A percentile compares a stretch with the other conserved stretches of the same genome.
phyloP scores from a whole-genome alignment of 2,888 invertebrate species.

The Patella pellucida region DNA sequence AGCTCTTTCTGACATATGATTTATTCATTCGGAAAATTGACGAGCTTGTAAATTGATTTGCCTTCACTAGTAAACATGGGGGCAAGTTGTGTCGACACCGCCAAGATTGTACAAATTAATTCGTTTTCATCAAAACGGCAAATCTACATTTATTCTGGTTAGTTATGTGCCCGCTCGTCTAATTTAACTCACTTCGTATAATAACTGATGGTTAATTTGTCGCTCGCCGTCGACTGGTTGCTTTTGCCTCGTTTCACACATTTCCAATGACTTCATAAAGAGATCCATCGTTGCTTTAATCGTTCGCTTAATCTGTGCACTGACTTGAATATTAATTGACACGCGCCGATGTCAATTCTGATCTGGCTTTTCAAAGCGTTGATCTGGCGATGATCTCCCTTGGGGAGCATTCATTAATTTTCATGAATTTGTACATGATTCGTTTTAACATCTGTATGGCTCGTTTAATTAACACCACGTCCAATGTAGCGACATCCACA shows the following conservation, averaged over 20 bases:
- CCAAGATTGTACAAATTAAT: constrained; percentile 11
- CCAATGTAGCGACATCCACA: constrained; percentile 20
- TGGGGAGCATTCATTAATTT: constrained; percentile 36
- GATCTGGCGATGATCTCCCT: constrained; percentile 28
- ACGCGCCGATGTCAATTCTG: constrained; percentile 30
- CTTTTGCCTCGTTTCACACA: constrained; percentile 5
- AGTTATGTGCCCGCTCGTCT: background rate
- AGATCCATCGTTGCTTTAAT: constrained; percentile 26
- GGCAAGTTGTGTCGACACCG: constrained; percentile 1
- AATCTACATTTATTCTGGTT: constrained; percentile 8
- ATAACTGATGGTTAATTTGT: constrained; percentile 12
- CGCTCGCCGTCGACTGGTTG: background rate
- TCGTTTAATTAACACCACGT: constrained; percentile 33
- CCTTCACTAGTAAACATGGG: constrained; percentile 6
- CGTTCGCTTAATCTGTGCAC: constrained; percentile 29
- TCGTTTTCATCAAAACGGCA: constrained; percentile 4
- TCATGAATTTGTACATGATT: constrained; percentile 38
- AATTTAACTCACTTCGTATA: background rate
- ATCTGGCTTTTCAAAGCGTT: constrained; percentile 28
- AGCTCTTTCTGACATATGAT: background rate
- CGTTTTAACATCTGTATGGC: constrained; percentile 34
- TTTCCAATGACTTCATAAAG: constrained; percentile 23
- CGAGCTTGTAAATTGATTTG: constrained; percentile 11
- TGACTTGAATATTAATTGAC: constrained; percentile 33
- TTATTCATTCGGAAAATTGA: constrained; percentile 11